Evolutionary conservation across 2,888 invertebrate genomes (phyloP).

Genomic region (Acrobasis repandana): DNA sequence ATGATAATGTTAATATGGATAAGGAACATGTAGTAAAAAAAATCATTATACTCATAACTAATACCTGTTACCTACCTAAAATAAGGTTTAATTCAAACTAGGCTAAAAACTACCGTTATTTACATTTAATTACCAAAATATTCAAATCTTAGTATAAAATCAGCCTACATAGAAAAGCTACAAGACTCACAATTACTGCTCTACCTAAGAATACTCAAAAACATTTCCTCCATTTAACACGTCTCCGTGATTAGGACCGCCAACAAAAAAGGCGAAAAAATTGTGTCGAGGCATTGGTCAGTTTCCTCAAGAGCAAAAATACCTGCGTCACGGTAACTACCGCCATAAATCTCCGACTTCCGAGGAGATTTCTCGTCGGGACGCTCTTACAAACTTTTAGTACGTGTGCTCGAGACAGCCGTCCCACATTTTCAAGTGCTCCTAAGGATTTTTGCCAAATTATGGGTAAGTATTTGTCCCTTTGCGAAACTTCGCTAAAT

Average conservation of each 20-base stretch:
- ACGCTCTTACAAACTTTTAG: conserved; percentile 63
- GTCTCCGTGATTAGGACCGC: conserved; percentile 36
- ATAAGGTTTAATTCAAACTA: too few relatives aligned
- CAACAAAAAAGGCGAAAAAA: conserved; percentile 43
- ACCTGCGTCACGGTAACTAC: conserved; percentile 73
- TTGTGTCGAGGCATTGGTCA: conserved; percentile 58
- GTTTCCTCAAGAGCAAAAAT: conserved; percentile 59
- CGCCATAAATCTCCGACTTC: conserved; percentile 73
- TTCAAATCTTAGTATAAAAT: not conserved
- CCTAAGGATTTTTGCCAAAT: conserved; percentile 57
- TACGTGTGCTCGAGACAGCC: conserved; percentile 63
- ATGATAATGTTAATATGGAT: too few relatives aligned
- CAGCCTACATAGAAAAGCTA: conserved; percentile 27
- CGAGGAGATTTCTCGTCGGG: conserved; percentile 69
- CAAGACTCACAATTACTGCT: conserved; percentile 28
- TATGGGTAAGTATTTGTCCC: conserved; percentile 42
- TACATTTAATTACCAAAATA: too few relatives aligned
- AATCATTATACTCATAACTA: too few relatives aligned
- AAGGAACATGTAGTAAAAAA: too few relatives aligned
- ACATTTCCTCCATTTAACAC: conserved; percentile 35
- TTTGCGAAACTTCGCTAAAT: conserved; percentile 24
- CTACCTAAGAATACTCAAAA: not conserved
- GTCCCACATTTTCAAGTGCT: conserved; percentile 56
- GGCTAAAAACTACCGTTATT: too few relatives aligned
- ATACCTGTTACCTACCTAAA: too few relatives aligned